Conservation (phyloP, 2,888 invertebrate genomes). For the Strigamia maritima region DNA sequence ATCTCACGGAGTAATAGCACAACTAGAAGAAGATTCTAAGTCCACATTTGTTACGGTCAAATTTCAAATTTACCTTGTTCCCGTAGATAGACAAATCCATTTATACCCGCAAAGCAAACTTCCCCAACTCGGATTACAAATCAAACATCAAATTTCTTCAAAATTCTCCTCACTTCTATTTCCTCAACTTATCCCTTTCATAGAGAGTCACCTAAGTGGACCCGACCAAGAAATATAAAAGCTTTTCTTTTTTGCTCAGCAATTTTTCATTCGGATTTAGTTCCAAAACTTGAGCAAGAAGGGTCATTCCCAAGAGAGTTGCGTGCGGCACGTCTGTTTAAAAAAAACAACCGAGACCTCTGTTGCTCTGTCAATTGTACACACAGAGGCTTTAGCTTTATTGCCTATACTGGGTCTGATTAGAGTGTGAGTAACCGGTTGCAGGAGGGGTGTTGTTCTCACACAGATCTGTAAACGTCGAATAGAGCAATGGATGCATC, state of each 20-base stretch:
- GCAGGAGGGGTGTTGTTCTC: constrained; percentile 20
- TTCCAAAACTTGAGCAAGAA: constrained; percentile 28
- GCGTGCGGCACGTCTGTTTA: constrained; percentile 27
- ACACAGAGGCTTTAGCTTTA: constrained; percentile 7
- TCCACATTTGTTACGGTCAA: constrained; percentile 20
- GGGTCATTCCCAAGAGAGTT: not conserved
- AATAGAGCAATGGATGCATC: constrained; percentile 22
- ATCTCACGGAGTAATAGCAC: constrained; percentile 16
- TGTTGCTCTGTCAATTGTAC: constrained; percentile 31
- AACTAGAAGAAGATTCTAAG: not conserved
- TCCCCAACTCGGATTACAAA: constrained; percentile 15
- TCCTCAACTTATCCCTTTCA: constrained; percentile 4
- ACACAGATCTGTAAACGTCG: constrained; percentile 31
- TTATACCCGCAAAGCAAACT: not conserved
- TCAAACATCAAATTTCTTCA: constrained; percentile 31
- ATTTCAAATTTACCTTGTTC: constrained; percentile 22
- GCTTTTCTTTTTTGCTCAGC: constrained; percentile 25
- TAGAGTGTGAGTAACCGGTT: constrained; percentile 24
- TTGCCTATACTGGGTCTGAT: not conserved
- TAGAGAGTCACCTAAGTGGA: not conserved
- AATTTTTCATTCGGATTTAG: constrained; percentile 32
- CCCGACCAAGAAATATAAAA: constrained; percentile 23
- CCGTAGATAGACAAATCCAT: not conserved
- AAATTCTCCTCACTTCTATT: not conserved
- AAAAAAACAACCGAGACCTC: not conserved